These are phyloP conservation scores for Ispidina picta DNA, from an alignment of 2,797 vertebrate species.

Conservation along the genomic window DNA sequence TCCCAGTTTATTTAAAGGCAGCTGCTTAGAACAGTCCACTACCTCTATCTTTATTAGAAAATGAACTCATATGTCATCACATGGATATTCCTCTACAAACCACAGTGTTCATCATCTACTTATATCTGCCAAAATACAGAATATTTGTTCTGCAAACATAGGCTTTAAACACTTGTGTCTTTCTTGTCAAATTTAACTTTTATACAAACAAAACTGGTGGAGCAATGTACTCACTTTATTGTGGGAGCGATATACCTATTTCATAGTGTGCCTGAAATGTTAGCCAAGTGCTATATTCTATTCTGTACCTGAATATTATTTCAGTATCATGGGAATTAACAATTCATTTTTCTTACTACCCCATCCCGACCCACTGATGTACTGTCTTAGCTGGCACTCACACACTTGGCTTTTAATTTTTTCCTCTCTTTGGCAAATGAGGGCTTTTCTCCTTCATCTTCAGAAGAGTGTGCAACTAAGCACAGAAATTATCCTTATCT, in stretches of 20 bases:
- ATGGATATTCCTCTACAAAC: not conserved
- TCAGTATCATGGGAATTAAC: not conserved
- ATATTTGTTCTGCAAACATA: not conserved
- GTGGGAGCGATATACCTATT: not conserved
- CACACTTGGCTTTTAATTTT: not conserved
- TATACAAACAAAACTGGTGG: not conserved
- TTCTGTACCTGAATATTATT: not conserved
- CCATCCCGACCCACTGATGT: not conserved
- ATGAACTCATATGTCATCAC: not conserved
- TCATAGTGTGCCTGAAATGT: not conserved
- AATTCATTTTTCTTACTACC: not conserved
- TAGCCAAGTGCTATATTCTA: not conserved
- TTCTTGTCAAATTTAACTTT: not conserved
- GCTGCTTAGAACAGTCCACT: not conserved
- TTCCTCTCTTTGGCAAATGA: not conserved
- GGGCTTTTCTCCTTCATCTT: not conserved
- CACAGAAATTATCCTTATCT: not conserved
- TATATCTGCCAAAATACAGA: not conserved
- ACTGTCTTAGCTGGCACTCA: not conserved
- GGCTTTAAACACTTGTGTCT: accelerated
- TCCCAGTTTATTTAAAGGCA: not conserved
- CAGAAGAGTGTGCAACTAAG: not conserved
- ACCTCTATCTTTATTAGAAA: not conserved
- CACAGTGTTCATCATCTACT: not conserved
- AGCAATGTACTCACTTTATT: not conserved